phyloP scores from a whole-genome alignment of 2,113 vertebrate genomes.

The Redunca redunca region DNA sequence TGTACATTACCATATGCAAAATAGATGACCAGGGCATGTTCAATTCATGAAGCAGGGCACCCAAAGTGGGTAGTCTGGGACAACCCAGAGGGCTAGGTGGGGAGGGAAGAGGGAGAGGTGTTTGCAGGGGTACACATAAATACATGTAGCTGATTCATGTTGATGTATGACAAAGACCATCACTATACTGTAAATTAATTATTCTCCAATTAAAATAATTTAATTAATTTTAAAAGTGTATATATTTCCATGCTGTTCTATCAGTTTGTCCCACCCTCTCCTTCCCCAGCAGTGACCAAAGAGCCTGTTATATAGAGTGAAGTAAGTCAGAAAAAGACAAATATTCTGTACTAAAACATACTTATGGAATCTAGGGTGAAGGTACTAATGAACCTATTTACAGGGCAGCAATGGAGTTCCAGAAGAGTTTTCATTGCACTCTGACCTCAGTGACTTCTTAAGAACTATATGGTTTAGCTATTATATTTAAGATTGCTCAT shows the following conservation, averaged over 20 bases:
- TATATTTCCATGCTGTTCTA: neutral
- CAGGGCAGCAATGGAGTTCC: neutral
- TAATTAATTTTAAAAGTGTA: neutral
- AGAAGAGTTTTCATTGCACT: neutral
- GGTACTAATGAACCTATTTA: neutral
- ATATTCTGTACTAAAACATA: neutral
- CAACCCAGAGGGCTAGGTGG: neutral
- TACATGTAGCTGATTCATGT: neutral
- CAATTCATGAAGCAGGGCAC: neutral
- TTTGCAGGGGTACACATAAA: fast-evolving
- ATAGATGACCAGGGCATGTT: neutral
- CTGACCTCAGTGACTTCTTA: neutral
- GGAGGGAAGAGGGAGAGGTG: neutral
- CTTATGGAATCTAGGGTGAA: neutral
- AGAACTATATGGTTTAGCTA: neutral
- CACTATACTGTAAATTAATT: neutral
- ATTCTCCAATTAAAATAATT: neutral
- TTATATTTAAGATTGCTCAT: neutral
- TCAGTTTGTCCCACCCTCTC: neutral
- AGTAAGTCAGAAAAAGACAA: neutral
- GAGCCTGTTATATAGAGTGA: neutral
- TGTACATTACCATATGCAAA: neutral
- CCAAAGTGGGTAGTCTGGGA: neutral
- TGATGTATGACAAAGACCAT: neutral
- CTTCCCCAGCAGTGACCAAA: neutral